Percentiles rank a stretch among this genome's conserved stretches.
Evolutionary conservation across 2,797 vertebrate species (phyloP).

Genomic region (Steatocranus sp.): DNA sequence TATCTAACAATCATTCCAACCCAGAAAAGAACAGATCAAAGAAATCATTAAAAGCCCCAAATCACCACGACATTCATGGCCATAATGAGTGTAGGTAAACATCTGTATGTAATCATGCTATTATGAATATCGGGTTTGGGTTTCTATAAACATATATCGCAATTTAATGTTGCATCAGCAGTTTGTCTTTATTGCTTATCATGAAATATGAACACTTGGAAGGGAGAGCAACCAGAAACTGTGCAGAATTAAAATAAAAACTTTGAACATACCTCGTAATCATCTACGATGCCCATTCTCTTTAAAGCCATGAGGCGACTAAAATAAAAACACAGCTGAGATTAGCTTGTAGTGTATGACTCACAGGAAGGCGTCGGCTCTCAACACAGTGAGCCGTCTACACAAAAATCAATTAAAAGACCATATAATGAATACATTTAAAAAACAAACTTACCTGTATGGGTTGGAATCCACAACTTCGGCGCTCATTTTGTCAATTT

Average conservation of each 20-base stretch:
- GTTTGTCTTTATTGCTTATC: neutral
- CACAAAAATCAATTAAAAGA: neutral
- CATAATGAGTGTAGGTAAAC: neutral
- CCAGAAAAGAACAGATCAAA: neutral
- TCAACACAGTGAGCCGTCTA: neutral
- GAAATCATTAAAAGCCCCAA: neutral
- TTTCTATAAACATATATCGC: neutral
- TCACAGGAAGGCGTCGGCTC: conserved; percentile 41
- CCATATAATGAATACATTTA: neutral
- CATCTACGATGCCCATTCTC: conserved; percentile 95
- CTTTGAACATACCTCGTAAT: conserved; percentile 86
- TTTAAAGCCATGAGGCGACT: conserved; percentile 98
- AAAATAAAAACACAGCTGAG: conserved; percentile 30
- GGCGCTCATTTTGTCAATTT: conserved; percentile 88
- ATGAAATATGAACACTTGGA: neutral
- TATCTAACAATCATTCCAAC: neutral
- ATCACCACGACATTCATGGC: neutral
- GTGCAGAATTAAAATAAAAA: neutral
- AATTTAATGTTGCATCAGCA: neutral
- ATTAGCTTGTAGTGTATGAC: conserved; percentile 35
- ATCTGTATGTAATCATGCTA: neutral
- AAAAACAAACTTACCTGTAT: conserved; percentile 81
- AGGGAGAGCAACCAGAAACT: neutral
- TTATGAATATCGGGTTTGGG: neutral
- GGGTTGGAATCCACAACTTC: conserved; percentile 96